These are phyloP conservation scores for Myotis findleyi DNA, from an alignment of 2,797 vertebrate species.

Conservation along the genomic window DNA sequence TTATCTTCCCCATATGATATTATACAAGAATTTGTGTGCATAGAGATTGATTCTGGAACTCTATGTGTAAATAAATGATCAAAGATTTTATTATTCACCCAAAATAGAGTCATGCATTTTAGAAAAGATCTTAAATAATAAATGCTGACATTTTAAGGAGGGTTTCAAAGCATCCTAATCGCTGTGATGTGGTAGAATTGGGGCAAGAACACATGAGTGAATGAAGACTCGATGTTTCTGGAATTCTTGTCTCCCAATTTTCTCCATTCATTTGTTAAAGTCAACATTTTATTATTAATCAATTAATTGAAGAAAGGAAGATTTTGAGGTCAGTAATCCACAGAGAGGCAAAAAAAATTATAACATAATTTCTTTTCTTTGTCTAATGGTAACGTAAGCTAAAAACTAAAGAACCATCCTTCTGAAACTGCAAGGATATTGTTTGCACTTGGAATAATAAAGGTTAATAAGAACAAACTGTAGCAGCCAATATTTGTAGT, in stretches of 20 bases:
- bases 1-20: not conserved
- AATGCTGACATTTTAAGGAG: conserved; percentile 56
- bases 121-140: conserved; percentile 69
- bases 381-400: not conserved
- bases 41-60: not conserved
- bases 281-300: not conserved
- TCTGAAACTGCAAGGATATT: not conserved
- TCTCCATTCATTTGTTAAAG: conserved; percentile 21
- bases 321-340: not conserved
- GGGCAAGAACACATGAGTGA: not conserved
- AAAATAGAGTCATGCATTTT: conserved; percentile 60
- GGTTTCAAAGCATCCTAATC: not conserved
- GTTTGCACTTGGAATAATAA: not conserved
- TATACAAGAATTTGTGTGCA: conserved; percentile 20
- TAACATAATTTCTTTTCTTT: not conserved
- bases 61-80: conserved; percentile 55
- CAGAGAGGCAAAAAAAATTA: not conserved
- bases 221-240: not conserved
- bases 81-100: conserved; percentile 62
- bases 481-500: not conserved
- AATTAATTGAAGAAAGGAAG: conserved; percentile 3
- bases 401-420: not conserved
- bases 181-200: not conserved
- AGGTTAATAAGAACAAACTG: not conserved
- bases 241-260: not conserved